phyloP scores from a whole-genome alignment of 1,140 invertebrate genomes.

The Cydia amplana region DNA sequence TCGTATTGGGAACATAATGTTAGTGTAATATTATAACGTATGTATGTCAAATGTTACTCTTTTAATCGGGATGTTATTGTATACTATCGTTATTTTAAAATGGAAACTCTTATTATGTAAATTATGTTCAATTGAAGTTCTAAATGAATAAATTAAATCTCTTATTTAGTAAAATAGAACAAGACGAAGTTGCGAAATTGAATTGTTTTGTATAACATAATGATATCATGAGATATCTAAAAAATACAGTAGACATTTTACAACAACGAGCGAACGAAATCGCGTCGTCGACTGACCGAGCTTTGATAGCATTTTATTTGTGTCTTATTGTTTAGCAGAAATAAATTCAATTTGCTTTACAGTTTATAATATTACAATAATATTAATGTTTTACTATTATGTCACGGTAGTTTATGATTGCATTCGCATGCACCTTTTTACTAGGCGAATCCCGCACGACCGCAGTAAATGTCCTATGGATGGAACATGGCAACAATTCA shows the following conservation, averaged over 20 bases:
- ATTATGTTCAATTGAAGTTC: not conserved
- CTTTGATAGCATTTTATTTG: constrained; percentile 20
- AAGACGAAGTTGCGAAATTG: constrained; percentile 68
- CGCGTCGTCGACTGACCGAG: constrained; percentile 7
- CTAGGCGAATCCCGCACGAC: constrained; percentile 63
- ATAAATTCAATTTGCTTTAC: constrained; percentile 46
- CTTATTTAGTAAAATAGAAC: constrained; percentile 12
- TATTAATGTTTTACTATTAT: constrained; percentile 34
- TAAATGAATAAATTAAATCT: not conserved
- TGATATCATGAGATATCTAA: constrained; percentile 23
- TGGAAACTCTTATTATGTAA: not conserved
- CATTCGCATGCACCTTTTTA: constrained; percentile 72
- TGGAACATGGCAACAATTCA: constrained; percentile 75
- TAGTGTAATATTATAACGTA: constrained; percentile 36
- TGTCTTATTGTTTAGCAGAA: constrained; percentile 18
- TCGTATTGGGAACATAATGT: constrained; percentile 26
- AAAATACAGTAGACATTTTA: constrained; percentile 23
- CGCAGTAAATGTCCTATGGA: constrained; percentile 62
- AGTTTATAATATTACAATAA: constrained; percentile 44
- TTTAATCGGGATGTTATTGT: not conserved
- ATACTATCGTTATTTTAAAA: not conserved
- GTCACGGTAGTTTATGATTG: constrained; percentile 69
- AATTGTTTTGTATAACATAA: constrained; percentile 66
- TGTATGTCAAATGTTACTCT: constrained; percentile 3
- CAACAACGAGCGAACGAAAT: constrained; percentile 19